These are phyloP conservation scores for Pyrochroa serraticornis DNA, from an alignment of 2,888 invertebrate species.

Conservation along the genomic window DNA sequence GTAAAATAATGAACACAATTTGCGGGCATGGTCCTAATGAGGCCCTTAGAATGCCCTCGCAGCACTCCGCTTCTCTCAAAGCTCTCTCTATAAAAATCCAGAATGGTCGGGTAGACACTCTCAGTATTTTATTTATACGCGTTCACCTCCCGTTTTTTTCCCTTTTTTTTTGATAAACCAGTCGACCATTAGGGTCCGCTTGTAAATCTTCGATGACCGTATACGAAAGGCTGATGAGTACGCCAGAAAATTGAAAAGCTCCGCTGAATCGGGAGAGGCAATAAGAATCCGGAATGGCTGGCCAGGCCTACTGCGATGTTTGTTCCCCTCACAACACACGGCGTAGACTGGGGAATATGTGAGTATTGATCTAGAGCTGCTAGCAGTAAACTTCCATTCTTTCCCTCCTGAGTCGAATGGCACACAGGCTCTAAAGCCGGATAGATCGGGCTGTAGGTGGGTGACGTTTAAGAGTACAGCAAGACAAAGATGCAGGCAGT, in stretches of 20 bases:
- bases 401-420: constrained; percentile 40
- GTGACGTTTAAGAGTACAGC: not conserved
- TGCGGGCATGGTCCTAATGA: constrained; percentile 50
- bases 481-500: too few species aligned
- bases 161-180: constrained; percentile 3
- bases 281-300: constrained; percentile 32
- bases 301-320: constrained; percentile 37
- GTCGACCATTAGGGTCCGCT: not conserved
- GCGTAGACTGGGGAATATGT: constrained; percentile 50
- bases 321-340: constrained; percentile 47
- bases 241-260: constrained; percentile 1
- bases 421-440: constrained; percentile 10
- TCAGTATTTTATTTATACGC: constrained; percentile 32
- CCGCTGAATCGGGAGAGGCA: not conserved
- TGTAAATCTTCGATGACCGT: not conserved
- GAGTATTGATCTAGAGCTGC: constrained; percentile 53
- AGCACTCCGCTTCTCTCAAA: constrained; percentile 2
- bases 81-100: constrained; percentile 2
- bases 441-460: constrained; percentile 3
- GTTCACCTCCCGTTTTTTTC: constrained; percentile 12
- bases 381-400: constrained; percentile 53
- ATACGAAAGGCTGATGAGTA: not conserved
- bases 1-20: constrained; percentile 52
- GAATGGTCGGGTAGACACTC: constrained; percentile 7
- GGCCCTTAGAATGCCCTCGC: constrained; percentile 45